Evolutionary conservation across 2,888 invertebrate species (phyloP).

Genomic region (Tinea semifulvella): DNA sequence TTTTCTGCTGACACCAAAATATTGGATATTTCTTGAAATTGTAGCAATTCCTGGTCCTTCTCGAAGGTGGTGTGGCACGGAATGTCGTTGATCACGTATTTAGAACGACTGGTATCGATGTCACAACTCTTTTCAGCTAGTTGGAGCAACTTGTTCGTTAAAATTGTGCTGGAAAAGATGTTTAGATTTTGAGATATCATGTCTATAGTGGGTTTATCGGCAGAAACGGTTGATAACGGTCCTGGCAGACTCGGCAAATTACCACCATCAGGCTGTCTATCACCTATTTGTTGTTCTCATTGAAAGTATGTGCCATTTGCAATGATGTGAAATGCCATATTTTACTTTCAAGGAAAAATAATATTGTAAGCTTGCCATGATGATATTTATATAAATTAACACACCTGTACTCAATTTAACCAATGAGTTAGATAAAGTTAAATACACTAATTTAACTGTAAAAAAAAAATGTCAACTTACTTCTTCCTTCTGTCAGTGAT

Average conservation of each 20-base stretch:
- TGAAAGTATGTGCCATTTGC: too few relatives aligned
- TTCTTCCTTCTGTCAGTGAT: constrained; percentile 74
- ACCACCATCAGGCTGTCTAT: too few relatives aligned
- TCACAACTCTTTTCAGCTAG: constrained; percentile 73
- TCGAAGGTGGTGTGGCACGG: constrained; percentile 65
- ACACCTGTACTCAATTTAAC: too few relatives aligned
- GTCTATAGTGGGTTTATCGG: too few relatives aligned
- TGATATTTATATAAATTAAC: too few relatives aligned
- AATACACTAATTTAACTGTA: background rate
- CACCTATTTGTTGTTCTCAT: too few relatives aligned
- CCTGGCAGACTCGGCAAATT: too few relatives aligned
- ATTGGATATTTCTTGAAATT: constrained; percentile 72
- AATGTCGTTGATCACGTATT: constrained; percentile 68
- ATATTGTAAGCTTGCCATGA: too few relatives aligned
- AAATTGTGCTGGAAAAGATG: constrained; percentile 69
- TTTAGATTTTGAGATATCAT: too few relatives aligned
- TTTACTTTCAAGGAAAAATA: too few relatives aligned
- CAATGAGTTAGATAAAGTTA: background rate
- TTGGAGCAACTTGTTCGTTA: constrained; percentile 71
- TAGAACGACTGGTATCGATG: constrained; percentile 56
- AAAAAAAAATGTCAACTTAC: constrained; percentile 52
- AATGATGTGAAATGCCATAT: too few relatives aligned
- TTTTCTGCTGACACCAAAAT: constrained; percentile 71
- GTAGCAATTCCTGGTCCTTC: constrained; percentile 68
- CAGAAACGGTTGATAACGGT: too few relatives aligned